Base-by-base conservation (phyloP, 1,140 invertebrate genomes). In the Drosophila parvula region DNA sequence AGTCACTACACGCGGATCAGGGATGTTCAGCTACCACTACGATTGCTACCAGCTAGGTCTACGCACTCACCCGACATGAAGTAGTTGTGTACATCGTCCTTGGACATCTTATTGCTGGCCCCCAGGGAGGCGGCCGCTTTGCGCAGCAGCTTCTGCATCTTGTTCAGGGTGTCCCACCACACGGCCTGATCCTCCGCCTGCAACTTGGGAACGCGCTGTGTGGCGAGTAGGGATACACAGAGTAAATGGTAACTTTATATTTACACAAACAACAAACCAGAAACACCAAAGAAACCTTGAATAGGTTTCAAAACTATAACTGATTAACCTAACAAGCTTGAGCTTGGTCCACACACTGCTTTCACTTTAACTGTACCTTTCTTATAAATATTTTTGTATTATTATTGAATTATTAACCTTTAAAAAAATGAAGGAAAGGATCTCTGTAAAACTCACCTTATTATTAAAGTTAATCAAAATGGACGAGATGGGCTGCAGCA, bases 401-500 rank as follows among this genome's bases (percentile, higher is more conserved):
- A n/a, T n/a, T 32, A 32, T 7, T 9, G 3, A 51, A 10, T 22
- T 18, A 22, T 53, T 14, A 6, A 36, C 3, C 6, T 27, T 27
- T 7, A 27, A 36, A 55, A 55, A 0, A n/a, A 1, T 2, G 0
- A 8, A 1, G 4, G 0, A 8, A 30, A 0, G 14, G 14, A 0
- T 12, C 10, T 7, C 0, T 0, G 1, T 8, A 12, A 22, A 61
- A 59, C 43, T 59, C 92, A 98, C 98, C 95, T 99, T 99, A 85
- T 99, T 99, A 91, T 99, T 99, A 89, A 99, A 99, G 92, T 99
- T 99, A 68, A 98, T 96, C 8, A 99, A 93, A 89, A 99, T 99
- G 1, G 98, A 98, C 6, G 98, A 99, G 74, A 99, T 99, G 0
- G 98, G 98, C 90, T 99, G 98, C 1, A 99, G 93, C 27, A 99